These are phyloP conservation scores for Tholera decimalis DNA, from an alignment of 2,888 invertebrate genomes.

Conservation along the genomic window DNA sequence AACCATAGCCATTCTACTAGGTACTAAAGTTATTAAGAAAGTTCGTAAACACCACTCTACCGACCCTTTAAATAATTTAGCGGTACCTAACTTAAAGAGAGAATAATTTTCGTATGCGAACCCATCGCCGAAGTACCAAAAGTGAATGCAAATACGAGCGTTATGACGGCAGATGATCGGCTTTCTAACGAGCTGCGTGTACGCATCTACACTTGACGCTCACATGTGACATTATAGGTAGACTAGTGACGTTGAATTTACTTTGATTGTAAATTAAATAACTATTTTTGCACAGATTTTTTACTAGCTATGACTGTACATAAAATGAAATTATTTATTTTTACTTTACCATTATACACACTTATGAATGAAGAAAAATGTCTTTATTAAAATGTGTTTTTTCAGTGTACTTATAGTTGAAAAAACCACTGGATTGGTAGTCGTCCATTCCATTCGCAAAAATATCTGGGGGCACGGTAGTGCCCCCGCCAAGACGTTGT, in stretches of 20 bases:
- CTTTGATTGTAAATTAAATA: neutral
- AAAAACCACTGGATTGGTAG: no score
- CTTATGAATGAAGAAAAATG: no score
- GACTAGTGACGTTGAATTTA: neutral
- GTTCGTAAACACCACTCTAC: neutral
- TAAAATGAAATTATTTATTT: no score
- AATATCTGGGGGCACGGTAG: no score
- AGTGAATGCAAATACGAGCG: conserved; percentile 64
- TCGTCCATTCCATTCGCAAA: no score
- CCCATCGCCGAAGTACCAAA: conserved; percentile 48
- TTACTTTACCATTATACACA: no score
- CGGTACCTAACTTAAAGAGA: conserved; percentile 21
- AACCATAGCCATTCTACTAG: no score
- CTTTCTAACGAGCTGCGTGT: conserved; percentile 68
- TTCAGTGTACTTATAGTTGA: no score
- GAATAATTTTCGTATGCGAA: conserved; percentile 31
- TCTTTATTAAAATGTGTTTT: no score
- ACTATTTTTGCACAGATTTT: no score
- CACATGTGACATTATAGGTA: conserved; percentile 26
- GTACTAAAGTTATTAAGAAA: neutral
- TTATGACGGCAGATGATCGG: conserved; percentile 52
- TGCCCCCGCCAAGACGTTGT: no score
- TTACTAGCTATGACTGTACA: no score
- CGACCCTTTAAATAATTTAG: conserved; percentile 18
- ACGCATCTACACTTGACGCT: conserved; percentile 36